Evolutionary conservation across 2,797 vertebrate genomes (phyloP).

Genomic region (Pterois miles): DNA sequence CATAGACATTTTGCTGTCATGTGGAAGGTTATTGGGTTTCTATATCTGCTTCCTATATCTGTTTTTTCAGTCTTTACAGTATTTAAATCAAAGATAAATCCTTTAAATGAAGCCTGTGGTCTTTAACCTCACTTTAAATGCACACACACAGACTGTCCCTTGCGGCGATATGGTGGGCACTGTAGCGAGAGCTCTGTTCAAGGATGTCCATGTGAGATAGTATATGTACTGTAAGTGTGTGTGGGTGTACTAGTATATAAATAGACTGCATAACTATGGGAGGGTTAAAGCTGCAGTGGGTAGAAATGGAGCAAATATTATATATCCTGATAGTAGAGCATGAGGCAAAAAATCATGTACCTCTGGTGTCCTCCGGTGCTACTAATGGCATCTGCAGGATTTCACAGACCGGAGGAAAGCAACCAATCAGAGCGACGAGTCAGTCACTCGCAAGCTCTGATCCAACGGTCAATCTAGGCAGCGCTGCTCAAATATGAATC

Average conservation of each 20-base stretch:
- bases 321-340: too few species aligned
- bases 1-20: neutral
- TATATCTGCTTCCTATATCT: neutral
- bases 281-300: too few species aligned
- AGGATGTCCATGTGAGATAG: neutral
- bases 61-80: neutral
- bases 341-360: too few species aligned
- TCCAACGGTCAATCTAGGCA: too few species aligned
- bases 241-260: neutral
- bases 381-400: too few species aligned
- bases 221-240: neutral
- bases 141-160: neutral
- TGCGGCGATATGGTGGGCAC: neutral
- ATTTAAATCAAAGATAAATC: neutral
- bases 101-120: neutral
- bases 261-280: neutral
- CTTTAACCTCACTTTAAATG: neutral
- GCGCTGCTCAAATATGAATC: too few species aligned
- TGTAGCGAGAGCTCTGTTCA: neutral
- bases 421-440: too few species aligned
- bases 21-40: neutral
- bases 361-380: too few species aligned
- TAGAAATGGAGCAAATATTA: too few species aligned
- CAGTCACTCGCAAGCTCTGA: too few species aligned
- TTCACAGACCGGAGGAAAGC: too few species aligned